Evolutionary conservation across 2,888 invertebrate species (phyloP), one percentile per base, ranked within the genome.

Genomic region (Tinea pellionella): DNA sequence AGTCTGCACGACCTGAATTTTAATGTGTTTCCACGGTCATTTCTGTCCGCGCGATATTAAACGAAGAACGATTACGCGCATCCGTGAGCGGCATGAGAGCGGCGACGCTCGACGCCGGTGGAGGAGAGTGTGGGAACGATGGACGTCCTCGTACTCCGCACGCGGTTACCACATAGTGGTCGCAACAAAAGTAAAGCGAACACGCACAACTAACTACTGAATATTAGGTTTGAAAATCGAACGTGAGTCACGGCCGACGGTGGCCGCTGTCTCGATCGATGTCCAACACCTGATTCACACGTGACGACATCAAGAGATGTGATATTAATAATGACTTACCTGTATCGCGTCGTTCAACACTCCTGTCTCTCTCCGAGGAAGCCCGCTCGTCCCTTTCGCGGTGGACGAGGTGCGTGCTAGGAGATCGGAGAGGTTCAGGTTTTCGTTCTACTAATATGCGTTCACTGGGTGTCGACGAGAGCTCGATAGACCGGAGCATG

Each of bases 401-500:
- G 24, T 47, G 42, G 53, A 63, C 71, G 76, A 67, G 63, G 64
- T 63, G 53, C 57, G 63, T 53, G 69, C 64, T 76, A 75, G 62
- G 59, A 62, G 80, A 80, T 62, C 41, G 63, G 64, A 80, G 77
- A 53, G 86, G 81, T 71, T 90, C 90, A 16, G 79, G 75, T 65
- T 87, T 88, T 60, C 80, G 88, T 72, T 78, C 81, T 60, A 24
- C 6, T 55, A 74, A 64, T 72, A 65, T 69, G 85, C 79, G 61
- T 75, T 76, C 61, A 51, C 61, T 63, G 47, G 70, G 65, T 75
- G 85, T 88, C 63, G 88, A 83, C 64, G 89, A 85, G 68, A 93
- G 90, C 76, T 96, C 96, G 69, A 94, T 90, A 59, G 95, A 93
- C 75, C 94, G 92, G 71, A 94, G 88, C 74, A 94, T 91, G 80